Evolutionary conservation across 2,888 invertebrate species (phyloP), one percentile per base, ranked within the genome.

Genomic region (Lasiommata megera): DNA sequence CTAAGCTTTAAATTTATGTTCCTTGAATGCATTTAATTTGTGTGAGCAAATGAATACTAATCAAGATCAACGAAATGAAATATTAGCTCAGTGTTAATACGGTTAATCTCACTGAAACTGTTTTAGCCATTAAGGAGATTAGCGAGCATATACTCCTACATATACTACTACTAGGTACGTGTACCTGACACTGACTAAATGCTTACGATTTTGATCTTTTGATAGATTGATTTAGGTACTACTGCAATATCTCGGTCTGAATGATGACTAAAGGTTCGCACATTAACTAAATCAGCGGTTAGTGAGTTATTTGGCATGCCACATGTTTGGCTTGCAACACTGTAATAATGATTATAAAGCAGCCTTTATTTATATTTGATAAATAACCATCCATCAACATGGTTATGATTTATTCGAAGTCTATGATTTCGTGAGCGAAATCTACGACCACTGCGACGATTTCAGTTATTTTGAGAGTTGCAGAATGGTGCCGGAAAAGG

Each of bases 331-430:
- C 67, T 69, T 67, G 66, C 57, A 64, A 58, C 56, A 53, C 54
- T 63, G 58, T 34, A 55, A 57, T 64, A 58, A 50, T 57, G 64
- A 66, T 67, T 68, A 64, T 50, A 40, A 51, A 16, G 16, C 65
- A 76, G 69, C 79, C 82, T 78, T 76, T 74, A 81, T 77, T 77
- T 77, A 79, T 79, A 74, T 73, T 69, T 67, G 38, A 54, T 40
- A 23, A 77, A 74, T 74, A 73, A 67, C 68, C 67, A 70, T 72
- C 74, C 74, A 79, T 66, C 60, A 76, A 71, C 67, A 66, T 69
- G 64, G 65, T 75, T 82, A 78, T 81, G 79, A 84, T 81, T 80
- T 79, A 82, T 78, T 68, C 60, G 72, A 73, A 73, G 73, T 70
- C 11, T 12, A 3, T 12, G 28, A 31, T 46, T 31, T 46, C 11